Evolutionary conservation across 2,797 vertebrate species (phyloP).

Genomic region (Nannoperca obscura): DNA sequence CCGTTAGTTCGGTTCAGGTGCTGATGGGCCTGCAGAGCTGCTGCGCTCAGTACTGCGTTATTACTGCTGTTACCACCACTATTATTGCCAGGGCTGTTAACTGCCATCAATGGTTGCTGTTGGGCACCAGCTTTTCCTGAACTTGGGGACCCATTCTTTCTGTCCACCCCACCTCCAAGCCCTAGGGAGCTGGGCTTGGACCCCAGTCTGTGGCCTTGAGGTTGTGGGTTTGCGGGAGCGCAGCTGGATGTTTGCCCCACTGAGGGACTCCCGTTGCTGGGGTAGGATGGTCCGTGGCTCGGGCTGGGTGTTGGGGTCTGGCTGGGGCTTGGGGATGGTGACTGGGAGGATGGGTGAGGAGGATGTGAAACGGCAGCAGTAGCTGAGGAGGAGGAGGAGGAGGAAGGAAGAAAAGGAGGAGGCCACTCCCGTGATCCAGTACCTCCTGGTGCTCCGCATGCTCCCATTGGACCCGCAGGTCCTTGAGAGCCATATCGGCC

Average conservation of each 20-base stretch:
- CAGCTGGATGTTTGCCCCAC: slow-evolving; percentile 54
- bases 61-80: slow-evolving; percentile 69
- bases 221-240: slow-evolving; percentile 58
- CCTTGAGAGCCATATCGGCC: slow-evolving; percentile 69
- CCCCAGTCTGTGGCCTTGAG: slow-evolving; percentile 83
- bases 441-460: slow-evolving; percentile 55
- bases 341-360: slow-evolving; percentile 57
- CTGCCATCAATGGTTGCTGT: slow-evolving; percentile 67
- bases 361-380: slow-evolving; percentile 47
- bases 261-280: slow-evolving; percentile 70
- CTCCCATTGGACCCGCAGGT: slow-evolving; percentile 42
- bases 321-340: slow-evolving; percentile 66
- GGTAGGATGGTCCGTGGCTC: slow-evolving; percentile 61
- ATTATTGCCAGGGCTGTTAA: slow-evolving; percentile 81
- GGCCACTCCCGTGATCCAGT: slow-evolving; percentile 71
- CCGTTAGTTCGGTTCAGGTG: slow-evolving; percentile 91
- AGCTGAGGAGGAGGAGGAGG: slow-evolving; percentile 57
- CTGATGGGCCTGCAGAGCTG: slow-evolving; percentile 91
- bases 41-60: slow-evolving; percentile 82
- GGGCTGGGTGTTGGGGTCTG: slow-evolving; percentile 77
- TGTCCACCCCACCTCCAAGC: slow-evolving; percentile 89
- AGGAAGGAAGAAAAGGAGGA: slow-evolving; percentile 71
- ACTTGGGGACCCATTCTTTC: slow-evolving; percentile 89
- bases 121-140: slow-evolving; percentile 88
- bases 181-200: slow-evolving; percentile 94